Conservation (phyloP, 2,113 vertebrate genomes). For the Epinephelus lanceolatus region DNA sequence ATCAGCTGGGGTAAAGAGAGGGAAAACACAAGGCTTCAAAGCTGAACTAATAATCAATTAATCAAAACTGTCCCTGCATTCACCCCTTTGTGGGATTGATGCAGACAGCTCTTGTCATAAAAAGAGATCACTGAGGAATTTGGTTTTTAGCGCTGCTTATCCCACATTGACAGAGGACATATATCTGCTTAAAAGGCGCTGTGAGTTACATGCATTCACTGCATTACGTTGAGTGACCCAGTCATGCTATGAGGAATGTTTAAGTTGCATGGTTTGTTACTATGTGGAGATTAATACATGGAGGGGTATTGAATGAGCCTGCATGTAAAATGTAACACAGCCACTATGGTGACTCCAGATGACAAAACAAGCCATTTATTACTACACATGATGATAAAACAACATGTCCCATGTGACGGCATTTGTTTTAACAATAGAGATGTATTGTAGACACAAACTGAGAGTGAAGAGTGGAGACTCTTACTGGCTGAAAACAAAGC, state of each 20-base stretch:
- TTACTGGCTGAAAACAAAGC: conserved; percentile 28
- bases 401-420: neutral
- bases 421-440: conserved; percentile 21
- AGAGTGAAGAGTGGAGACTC: neutral
- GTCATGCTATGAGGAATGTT: conserved; percentile 19
- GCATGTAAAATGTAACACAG: conserved; percentile 34
- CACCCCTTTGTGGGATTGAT: conserved; percentile 72
- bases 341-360: conserved; percentile 6
- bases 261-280: conserved; percentile 22
- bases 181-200: conserved; percentile 64
- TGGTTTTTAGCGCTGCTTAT: conserved; percentile 61
- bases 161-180: conserved; percentile 61
- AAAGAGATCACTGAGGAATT: conserved; percentile 73
- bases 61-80: conserved; percentile 84
- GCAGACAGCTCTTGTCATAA: conserved; percentile 71
- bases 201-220: conserved; percentile 23
- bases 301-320: neutral
- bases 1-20: conserved; percentile 63
- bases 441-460: conserved; percentile 14
- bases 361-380: conserved; percentile 30
- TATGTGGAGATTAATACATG: conserved; percentile 16
- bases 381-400: conserved; percentile 13
- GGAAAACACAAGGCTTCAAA: conserved; percentile 82
- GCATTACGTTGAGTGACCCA: neutral
- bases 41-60: conserved; percentile 82